Conservation (phyloP, 2,888 invertebrate genomes). For the Zhuqinia jingwanae region DNA sequence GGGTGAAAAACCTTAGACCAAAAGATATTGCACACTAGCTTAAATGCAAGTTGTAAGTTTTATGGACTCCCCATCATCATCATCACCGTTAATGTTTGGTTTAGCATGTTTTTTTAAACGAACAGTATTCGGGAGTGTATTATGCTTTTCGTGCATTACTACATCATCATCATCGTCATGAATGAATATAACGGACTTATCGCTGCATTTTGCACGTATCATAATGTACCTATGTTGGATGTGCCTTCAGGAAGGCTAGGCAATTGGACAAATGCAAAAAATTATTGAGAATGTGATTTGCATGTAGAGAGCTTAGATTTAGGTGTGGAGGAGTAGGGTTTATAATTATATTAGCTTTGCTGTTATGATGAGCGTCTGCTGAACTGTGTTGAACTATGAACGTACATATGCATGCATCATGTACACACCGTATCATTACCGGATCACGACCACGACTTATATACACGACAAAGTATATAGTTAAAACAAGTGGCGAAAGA, state of each 20-base stretch:
- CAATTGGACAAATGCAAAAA: constrained; percentile 3
- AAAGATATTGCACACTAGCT: background rate
- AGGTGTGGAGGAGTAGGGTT: background rate
- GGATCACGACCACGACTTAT: constrained; percentile 36
- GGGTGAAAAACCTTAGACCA: constrained; percentile 49
- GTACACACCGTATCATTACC: background rate
- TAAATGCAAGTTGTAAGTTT: constrained; percentile 8
- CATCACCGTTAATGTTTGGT: background rate
- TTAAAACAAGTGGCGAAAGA: background rate
- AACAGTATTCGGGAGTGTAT: constrained; percentile 20
- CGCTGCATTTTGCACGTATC: too few species aligned
- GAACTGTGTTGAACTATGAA: background rate
- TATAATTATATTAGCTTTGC: background rate
- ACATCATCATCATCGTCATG: too few species aligned
- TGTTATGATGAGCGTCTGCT: too few species aligned
- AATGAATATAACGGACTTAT: constrained; percentile 4
- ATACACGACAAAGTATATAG: background rate
- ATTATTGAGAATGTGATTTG: constrained; percentile 47
- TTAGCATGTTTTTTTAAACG: background rate
- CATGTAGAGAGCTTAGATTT: constrained; percentile 4
- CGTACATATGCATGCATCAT: background rate
- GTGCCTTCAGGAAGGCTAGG: background rate
- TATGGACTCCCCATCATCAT: background rate
- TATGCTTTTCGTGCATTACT: background rate
- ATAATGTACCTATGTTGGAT: too few species aligned